Base-by-base conservation (phyloP, 2,797 vertebrate species). In the Astyanax mexicanus region DNA sequence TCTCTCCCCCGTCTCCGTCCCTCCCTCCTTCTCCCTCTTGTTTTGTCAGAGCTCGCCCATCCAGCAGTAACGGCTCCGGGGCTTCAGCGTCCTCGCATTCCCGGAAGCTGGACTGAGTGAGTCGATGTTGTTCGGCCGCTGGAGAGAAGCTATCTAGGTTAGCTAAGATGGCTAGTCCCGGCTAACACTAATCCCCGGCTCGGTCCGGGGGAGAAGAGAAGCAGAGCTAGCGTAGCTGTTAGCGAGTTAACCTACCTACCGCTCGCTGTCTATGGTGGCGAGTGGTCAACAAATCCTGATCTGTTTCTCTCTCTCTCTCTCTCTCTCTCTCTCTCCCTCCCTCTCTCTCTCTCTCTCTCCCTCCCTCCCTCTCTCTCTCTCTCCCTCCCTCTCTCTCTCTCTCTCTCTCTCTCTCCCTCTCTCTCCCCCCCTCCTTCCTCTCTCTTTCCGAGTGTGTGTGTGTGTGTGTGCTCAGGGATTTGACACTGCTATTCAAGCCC, bases 401-500 rank as follows among this genome's bases (percentile, higher is more conserved):
- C 58, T 83, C 77, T 79, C 72, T 74, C 71, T 38, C 67, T 54
- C 79, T 73, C 78, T 80, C 77, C 75, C 67, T 74, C 68, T 42
- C 52, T 64, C 57, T 82, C 64, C 61, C 69, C 57, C 72, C 71
- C 68, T 76, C 61, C 72, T 78, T 75, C 58, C 81, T 72, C 80
- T 72, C 82, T 83, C 78, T 81, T 64, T 78, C 71, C 67, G 55
- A 83, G 89, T 42, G 71, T 78, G 79, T 69, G 73, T 80, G 89
- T 88, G 92, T 91, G 86, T 93, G 92, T 93, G 89, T 92, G 93
- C 91, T 92, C 86, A 93, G 92, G 92, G 93, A 94, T 94, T 95
- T 95, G 93, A 94, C 93, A 94, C 92, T 94, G 92, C 93, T 94
- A 94, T 94, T 94, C 92, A 95, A 95, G 91, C 93, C 91, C 92